Evolutionary conservation across 2,797 vertebrate species (phyloP).

Genomic region (Sardinella longiceps): DNA sequence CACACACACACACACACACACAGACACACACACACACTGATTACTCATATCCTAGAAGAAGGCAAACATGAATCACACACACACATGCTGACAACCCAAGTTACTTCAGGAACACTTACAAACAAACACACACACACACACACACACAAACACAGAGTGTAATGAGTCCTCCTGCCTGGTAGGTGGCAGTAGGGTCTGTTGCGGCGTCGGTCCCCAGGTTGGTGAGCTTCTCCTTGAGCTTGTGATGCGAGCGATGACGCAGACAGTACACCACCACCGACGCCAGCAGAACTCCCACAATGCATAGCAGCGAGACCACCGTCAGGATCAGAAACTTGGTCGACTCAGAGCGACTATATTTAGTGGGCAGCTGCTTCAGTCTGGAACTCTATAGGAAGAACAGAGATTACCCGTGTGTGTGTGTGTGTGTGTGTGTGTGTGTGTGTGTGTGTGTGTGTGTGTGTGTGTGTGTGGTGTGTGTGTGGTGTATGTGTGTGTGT

Average conservation of each 20-base stretch:
- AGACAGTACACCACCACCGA: conserved; percentile 88
- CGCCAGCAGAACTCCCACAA: conserved; percentile 83
- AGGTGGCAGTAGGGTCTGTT: conserved; percentile 85
- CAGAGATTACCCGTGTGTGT: too few relatives aligned
- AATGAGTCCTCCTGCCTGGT: conserved; percentile 79
- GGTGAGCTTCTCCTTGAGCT: conserved; percentile 89
- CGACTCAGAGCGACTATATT: conserved; percentile 84
- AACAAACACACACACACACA: background rate
- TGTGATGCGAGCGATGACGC: conserved; percentile 87
- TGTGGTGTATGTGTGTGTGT: too few relatives aligned
- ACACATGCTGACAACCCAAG: too few relatives aligned
- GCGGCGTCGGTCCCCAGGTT: conserved; percentile 76
- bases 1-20: too few relatives aligned
- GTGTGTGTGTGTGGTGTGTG: too few relatives aligned
- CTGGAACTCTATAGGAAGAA: conserved; percentile 74
- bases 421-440: too few relatives aligned
- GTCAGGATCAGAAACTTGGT: conserved; percentile 92
- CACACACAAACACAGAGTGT: conserved; percentile 13
- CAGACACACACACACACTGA: too few relatives aligned
- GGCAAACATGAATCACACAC: background rate
- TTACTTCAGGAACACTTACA: background rate
- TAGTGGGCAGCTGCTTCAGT: conserved; percentile 81
- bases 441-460: too few relatives aligned
- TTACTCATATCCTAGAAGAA: background rate
- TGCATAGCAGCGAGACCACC: conserved; percentile 87